Conservation (phyloP, 2,888 invertebrate genomes). For the Cosmorhoe ocellata region DNA sequence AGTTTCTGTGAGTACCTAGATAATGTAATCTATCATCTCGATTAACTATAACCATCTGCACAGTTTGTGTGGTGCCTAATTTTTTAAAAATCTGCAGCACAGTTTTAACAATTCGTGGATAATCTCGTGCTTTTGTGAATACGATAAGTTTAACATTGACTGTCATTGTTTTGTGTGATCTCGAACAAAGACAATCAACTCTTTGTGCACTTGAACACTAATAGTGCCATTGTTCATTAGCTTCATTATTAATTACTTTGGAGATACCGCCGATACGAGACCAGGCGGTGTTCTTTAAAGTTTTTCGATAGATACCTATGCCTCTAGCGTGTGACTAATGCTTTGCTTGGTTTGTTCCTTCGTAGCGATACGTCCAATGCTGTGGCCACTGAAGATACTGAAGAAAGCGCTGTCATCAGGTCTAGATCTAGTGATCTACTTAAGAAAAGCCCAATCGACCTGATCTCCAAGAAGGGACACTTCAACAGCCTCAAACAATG, state of each 20-base stretch:
- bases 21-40: constrained; percentile 69
- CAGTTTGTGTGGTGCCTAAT: constrained; percentile 74
- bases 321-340: constrained; percentile 82
- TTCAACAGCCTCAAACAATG: constrained; percentile 93
- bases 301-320: constrained; percentile 67
- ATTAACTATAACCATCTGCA: constrained; percentile 73
- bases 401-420: constrained; percentile 82
- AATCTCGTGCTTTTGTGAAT: constrained; percentile 79
- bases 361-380: constrained; percentile 80
- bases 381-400: constrained; percentile 78
- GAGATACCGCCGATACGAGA: constrained; percentile 71
- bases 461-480: constrained; percentile 82
- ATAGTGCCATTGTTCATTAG: constrained; percentile 79
- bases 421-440: constrained; percentile 90
- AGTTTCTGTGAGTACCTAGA: constrained; percentile 41
- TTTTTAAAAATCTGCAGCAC: constrained; percentile 67
- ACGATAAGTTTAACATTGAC: constrained; percentile 71
- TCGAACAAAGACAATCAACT: constrained; percentile 66
- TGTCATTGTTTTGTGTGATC: constrained; percentile 64
- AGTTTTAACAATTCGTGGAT: constrained; percentile 72
- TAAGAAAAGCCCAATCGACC: constrained; percentile 85
- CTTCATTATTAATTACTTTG: constrained; percentile 76
- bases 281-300: constrained; percentile 67
- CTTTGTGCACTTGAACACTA: constrained; percentile 78
- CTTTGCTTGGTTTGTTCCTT: constrained; percentile 83